These are phyloP conservation scores for Tridacna gigas DNA, from an alignment of 2,888 invertebrate genomes.

Conservation along the genomic window DNA sequence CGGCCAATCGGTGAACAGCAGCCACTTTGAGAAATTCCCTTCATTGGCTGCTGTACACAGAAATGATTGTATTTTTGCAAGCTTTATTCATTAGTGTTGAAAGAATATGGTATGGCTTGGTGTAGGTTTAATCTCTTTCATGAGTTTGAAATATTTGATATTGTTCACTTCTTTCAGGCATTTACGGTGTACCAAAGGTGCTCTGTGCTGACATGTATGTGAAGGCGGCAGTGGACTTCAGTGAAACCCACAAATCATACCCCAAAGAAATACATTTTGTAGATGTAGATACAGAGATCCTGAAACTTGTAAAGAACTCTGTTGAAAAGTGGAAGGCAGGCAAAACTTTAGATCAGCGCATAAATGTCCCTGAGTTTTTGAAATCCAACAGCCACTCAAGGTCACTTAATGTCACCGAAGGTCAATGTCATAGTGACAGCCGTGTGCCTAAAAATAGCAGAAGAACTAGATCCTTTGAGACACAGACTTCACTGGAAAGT, in stretches of 20 bases:
- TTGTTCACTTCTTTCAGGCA: constrained; percentile 36
- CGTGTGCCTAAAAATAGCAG: not conserved
- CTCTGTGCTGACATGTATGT: constrained; percentile 65
- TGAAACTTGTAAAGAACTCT: constrained; percentile 43
- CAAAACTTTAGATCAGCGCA: constrained; percentile 26
- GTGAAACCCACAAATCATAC: constrained; percentile 1
- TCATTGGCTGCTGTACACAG: too few relatives aligned
- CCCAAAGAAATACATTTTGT: constrained; percentile 60
- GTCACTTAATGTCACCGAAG: not conserved
- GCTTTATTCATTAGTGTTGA: too few relatives aligned
- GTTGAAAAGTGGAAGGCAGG: constrained; percentile 42
- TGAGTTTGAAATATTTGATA: too few relatives aligned
- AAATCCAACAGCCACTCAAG: not conserved
- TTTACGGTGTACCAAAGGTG: constrained; percentile 63
- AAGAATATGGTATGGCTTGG: too few relatives aligned
- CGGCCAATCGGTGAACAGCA: too few relatives aligned
- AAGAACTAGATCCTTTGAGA: not conserved
- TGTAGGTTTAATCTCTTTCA: too few relatives aligned
- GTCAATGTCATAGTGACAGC: not conserved
- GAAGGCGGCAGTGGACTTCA: constrained; percentile 44
- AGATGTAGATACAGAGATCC: constrained; percentile 57
- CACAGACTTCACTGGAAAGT: not conserved
- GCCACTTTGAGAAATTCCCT: too few relatives aligned
- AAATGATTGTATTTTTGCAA: too few relatives aligned
- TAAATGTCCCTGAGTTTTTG: constrained; percentile 26